Conservation (phyloP, 2,888 invertebrate species). For the Megastigmus dorsalis region DNA sequence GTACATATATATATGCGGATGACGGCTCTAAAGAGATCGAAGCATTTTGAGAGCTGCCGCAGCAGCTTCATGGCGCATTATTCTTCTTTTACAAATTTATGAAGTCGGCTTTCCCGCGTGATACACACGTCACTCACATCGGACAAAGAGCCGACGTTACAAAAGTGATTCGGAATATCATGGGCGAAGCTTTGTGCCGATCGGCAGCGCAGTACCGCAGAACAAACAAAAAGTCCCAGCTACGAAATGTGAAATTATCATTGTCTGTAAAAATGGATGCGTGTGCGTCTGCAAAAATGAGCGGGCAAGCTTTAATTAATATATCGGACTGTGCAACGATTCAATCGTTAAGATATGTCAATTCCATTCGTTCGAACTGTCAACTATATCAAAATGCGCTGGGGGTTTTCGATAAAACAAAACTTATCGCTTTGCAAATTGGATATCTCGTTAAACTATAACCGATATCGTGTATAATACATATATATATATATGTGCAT, state of each 20-base stretch:
- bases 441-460: constrained; percentile 31
- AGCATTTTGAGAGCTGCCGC: no score
- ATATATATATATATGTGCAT: no score
- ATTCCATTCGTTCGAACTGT: constrained; percentile 10
- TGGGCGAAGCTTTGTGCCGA: no score
- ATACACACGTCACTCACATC: neutral
- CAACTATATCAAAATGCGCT: neutral
- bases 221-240: no score
- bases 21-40: constrained; percentile 15
- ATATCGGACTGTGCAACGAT: no score
- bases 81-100: constrained; percentile 32
- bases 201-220: no score
- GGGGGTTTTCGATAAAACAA: neutral
- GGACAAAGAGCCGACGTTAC: constrained; percentile 8
- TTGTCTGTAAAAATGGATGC: neutral
- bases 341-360: constrained; percentile 2
- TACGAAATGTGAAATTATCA: neutral
- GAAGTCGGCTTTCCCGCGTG: constrained; percentile 18
- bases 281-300: neutral
- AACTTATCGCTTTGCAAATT: constrained; percentile 29
- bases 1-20: no score
- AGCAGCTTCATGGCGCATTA: constrained; percentile 23
- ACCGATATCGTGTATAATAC: neutral
- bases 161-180: no score
- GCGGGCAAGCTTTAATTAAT: neutral